phyloP scores from a whole-genome alignment of 2,113 vertebrate genomes.

The Fulica atra region DNA sequence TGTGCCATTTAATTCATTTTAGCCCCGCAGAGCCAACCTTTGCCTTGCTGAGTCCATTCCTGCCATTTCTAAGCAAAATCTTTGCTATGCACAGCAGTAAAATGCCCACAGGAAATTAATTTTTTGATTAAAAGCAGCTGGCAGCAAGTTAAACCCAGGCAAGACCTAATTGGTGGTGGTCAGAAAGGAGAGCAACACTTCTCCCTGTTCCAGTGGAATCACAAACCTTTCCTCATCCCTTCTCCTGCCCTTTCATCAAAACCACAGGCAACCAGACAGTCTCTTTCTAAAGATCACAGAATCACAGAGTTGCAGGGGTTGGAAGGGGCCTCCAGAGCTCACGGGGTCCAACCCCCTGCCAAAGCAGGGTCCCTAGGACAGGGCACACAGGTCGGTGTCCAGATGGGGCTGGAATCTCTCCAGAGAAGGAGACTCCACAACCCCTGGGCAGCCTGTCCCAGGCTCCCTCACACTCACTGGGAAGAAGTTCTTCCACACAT shows the following conservation, averaged over 20 bases:
- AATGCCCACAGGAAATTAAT: conserved; percentile 55
- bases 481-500: too few relatives aligned
- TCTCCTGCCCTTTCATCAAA: background rate
- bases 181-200: background rate
- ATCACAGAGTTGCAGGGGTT: too few relatives aligned
- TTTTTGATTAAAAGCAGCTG: conserved; percentile 49
- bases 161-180: background rate
- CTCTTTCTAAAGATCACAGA: background rate
- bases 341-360: too few relatives aligned
- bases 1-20: conserved; percentile 30
- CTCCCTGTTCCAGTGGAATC: background rate
- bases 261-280: background rate
- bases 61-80: conserved; percentile 7
- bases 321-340: too few relatives aligned
- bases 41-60: conserved; percentile 4
- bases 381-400: too few relatives aligned
- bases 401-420: too few relatives aligned
- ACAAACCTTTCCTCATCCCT: background rate
- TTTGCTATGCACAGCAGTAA: conserved; percentile 21
- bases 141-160: conserved; percentile 18
- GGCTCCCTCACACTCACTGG: too few relatives aligned
- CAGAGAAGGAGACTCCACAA: too few relatives aligned
- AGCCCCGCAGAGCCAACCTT: conserved; percentile 32
- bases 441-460: too few relatives aligned
- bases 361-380: too few relatives aligned